Conservation (phyloP, 2,888 invertebrate species). For the Yponomeuta sedellus region DNA sequence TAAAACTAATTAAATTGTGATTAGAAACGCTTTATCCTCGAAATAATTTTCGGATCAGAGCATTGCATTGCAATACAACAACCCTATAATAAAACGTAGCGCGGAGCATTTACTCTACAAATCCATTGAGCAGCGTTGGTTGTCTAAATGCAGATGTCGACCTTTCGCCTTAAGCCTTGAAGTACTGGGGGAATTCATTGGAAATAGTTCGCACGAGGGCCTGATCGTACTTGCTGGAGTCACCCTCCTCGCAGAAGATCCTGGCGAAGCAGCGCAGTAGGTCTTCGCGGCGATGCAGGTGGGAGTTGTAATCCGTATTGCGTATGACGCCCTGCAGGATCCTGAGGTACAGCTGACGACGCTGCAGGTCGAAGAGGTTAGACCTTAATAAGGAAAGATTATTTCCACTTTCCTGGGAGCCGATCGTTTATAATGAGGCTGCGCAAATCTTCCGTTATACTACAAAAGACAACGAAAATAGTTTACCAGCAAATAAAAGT, state of each 20-base stretch:
- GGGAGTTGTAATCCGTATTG: conserved; percentile 87
- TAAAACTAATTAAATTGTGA: too few species aligned
- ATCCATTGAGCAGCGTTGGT: too few species aligned
- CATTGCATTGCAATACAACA: too few species aligned
- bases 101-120: too few species aligned
- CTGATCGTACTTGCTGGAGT: conserved; percentile 84
- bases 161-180: conserved; percentile 72
- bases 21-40: too few species aligned
- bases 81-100: too few species aligned
- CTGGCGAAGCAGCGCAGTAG: conserved; percentile 89
- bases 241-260: conserved; percentile 89
- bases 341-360: conserved; percentile 86
- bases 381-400: not conserved
- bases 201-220: conserved; percentile 86
- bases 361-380: conserved; percentile 68
- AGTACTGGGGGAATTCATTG: conserved; percentile 89
- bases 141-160: not conserved
- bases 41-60: too few species aligned
- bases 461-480: too few species aligned
- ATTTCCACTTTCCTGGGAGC: too few species aligned
- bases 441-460: too few species aligned
- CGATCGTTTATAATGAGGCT: too few species aligned
- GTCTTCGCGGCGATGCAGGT: conserved; percentile 87
- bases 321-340: conserved; percentile 87
- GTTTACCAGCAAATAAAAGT: too few species aligned